These are phyloP conservation scores for Calyptommatus sinebrachiatus DNA, from an alignment of 2,113 vertebrate genomes.

Conservation along the genomic window DNA sequence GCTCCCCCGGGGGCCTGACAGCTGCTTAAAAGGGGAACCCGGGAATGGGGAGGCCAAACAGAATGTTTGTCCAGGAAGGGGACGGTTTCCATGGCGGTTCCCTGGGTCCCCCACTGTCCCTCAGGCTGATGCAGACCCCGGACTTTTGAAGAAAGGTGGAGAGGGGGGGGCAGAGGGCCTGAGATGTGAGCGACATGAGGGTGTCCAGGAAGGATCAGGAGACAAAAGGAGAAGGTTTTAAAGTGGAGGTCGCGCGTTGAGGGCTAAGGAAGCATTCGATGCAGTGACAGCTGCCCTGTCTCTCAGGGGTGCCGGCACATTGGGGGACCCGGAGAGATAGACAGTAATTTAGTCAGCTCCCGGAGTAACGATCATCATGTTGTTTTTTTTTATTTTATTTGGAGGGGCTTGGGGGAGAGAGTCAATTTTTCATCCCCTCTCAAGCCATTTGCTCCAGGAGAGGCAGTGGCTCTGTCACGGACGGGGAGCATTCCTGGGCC, in stretches of 20 bases:
- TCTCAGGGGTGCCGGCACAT: slow-evolving; percentile 65
- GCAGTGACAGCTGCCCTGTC: slow-evolving; percentile 80
- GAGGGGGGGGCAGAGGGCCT: slow-evolving; percentile 45
- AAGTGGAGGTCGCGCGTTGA: slow-evolving; percentile 70
- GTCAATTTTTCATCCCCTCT: slow-evolving; percentile 73
- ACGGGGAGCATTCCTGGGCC: slow-evolving; percentile 39
- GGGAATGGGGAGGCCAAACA: slow-evolving; percentile 70
- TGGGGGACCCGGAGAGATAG: slow-evolving; percentile 72
- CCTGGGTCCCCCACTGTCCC: slow-evolving; percentile 82
- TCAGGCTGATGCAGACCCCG: slow-evolving; percentile 75
- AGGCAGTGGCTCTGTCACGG: slow-evolving; percentile 28
- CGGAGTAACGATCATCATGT: slow-evolving; percentile 72
- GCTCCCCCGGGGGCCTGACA: slow-evolving; percentile 91
- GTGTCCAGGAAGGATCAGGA: slow-evolving; percentile 61
- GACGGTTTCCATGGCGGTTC: slow-evolving; percentile 91
- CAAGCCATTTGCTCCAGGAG: slow-evolving; percentile 43
- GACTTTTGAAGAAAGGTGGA: slow-evolving; percentile 81
- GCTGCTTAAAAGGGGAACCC: slow-evolving; percentile 86
- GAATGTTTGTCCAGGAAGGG: slow-evolving; percentile 88
- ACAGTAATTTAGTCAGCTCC: slow-evolving; percentile 63
- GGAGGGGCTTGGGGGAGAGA: slow-evolving; percentile 22
- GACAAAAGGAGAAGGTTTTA: slow-evolving; percentile 59
- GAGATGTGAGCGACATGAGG: slow-evolving; percentile 32
- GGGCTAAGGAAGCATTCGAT: slow-evolving; percentile 60
- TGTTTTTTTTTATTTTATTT: slow-evolving; percentile 55